Conservation (phyloP, 2,888 invertebrate genomes). For the Prenolepis imparis region DNA sequence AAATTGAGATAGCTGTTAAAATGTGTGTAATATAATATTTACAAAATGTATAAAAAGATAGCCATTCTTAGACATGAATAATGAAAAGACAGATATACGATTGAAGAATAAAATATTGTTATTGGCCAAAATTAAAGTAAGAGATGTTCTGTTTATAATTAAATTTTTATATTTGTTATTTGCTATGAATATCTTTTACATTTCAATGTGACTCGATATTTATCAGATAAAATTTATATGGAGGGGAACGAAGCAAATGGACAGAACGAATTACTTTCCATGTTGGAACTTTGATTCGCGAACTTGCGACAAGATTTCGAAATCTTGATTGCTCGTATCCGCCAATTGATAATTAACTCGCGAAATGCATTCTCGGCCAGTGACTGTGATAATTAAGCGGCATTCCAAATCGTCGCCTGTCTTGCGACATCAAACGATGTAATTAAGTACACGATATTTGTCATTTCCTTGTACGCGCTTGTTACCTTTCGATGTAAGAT, state of each 20-base stretch:
- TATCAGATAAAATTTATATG: background rate
- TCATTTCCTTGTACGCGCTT: conserved; percentile 6
- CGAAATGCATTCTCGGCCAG: conserved; percentile 22
- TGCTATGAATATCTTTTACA: background rate
- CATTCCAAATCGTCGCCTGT: conserved; percentile 10
- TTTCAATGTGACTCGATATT: background rate
- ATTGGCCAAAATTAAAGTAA: background rate
- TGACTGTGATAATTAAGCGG: conserved; percentile 34
- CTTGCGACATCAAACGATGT: background rate
- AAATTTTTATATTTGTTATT: background rate
- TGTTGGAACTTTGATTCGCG: background rate
- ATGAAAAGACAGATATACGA: background rate
- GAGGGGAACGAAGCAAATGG: background rate
- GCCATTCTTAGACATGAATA: background rate
- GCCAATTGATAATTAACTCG: conserved; percentile 33
- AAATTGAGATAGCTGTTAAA: background rate
- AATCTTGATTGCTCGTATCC: conserved; percentile 28
- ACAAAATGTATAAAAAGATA: background rate
- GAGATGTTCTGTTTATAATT: background rate
- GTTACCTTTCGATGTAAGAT: background rate
- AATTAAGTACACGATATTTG: conserved; percentile 34
- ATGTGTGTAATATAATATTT: background rate
- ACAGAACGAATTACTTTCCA: background rate
- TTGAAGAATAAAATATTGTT: background rate
- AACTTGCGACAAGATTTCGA: conserved; percentile 31